These are phyloP conservation scores for Caenorhabditis zanzibari DNA, from an alignment of 2,888 invertebrate species.

Conservation along the genomic window DNA sequence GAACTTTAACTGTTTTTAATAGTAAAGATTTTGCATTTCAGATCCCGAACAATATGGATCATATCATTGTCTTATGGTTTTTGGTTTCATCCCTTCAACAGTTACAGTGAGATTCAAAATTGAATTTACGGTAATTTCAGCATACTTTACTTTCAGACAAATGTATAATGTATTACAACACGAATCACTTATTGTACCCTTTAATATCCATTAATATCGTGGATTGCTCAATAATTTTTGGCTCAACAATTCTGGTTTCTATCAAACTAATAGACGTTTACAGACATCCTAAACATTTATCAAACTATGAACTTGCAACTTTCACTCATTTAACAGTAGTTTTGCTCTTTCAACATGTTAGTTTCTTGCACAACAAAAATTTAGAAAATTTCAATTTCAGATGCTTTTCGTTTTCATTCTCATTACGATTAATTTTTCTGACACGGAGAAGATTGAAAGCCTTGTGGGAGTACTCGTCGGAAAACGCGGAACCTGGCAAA, in stretches of 20 bases:
- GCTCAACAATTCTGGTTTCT: neutral
- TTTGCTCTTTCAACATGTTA: neutral
- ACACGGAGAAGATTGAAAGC: neutral
- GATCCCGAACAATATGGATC: conserved; percentile 32
- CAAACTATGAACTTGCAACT: conserved; percentile 31
- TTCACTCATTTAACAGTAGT: conserved; percentile 24
- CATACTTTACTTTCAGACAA: conserved; percentile 25
- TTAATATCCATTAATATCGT: neutral
- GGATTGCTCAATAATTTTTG: neutral
- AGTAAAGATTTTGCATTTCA: too few species aligned
- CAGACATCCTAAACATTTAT: conserved; percentile 34
- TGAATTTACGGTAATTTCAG: neutral
- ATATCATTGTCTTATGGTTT: conserved; percentile 1
- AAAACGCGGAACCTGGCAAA: conserved; percentile 1
- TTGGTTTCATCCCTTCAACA: conserved; percentile 33
- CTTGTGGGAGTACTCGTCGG: neutral
- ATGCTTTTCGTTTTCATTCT: conserved; percentile 12
- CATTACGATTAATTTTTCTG: neutral
- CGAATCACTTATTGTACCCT: neutral
- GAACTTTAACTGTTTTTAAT: too few species aligned
- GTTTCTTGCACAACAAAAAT: neutral
- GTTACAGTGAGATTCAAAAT: conserved; percentile 12
- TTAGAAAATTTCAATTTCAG: neutral
- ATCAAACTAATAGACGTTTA: conserved; percentile 4
- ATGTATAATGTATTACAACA: conserved; percentile 6